Conservation (phyloP, 1,140 invertebrate genomes). For the Drosophila virilis region DNA sequence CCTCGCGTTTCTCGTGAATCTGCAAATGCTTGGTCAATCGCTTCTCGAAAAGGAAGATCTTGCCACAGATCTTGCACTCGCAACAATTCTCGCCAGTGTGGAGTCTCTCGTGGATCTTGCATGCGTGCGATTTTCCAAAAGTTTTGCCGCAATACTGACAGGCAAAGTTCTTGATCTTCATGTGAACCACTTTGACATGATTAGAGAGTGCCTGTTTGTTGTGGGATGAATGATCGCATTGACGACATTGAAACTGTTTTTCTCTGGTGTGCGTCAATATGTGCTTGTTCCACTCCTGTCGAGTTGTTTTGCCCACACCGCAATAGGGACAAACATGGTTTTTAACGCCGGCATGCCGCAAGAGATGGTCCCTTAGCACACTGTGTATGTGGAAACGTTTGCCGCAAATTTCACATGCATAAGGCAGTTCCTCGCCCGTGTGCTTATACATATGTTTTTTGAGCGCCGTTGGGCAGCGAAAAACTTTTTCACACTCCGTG, state of each 20-base stretch:
- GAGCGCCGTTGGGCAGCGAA: conserved; percentile 78
- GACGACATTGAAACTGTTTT: conserved; percentile 75
- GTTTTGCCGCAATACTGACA: conserved; percentile 81
- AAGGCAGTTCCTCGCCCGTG: conserved; percentile 85
- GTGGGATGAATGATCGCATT: conserved; percentile 79
- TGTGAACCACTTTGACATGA: conserved; percentile 77
- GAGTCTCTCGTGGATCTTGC: conserved; percentile 77
- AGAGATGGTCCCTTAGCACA: conserved; percentile 71
- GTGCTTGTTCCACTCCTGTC: conserved; percentile 79
- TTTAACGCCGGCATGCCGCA: conserved; percentile 80
- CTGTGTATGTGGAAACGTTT: conserved; percentile 79
- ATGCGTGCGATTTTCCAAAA: conserved; percentile 77
- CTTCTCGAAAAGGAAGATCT: conserved; percentile 75
- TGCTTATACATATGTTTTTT: conserved; percentile 86
- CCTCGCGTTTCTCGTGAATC: conserved; percentile 74
- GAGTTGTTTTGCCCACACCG: conserved; percentile 77
- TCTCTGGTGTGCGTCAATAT: conserved; percentile 79
- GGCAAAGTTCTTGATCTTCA: conserved; percentile 79
- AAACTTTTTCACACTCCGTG: conserved; percentile 78
- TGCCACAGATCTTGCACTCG: conserved; percentile 80
- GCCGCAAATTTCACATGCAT: conserved; percentile 86
- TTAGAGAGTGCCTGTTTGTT: conserved; percentile 75
- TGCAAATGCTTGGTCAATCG: conserved; percentile 75
- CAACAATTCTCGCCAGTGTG: conserved; percentile 85
- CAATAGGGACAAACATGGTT: conserved; percentile 81